phyloP scores from a whole-genome alignment of 2,113 vertebrate genomes.

The Bombycilla garrulus region DNA sequence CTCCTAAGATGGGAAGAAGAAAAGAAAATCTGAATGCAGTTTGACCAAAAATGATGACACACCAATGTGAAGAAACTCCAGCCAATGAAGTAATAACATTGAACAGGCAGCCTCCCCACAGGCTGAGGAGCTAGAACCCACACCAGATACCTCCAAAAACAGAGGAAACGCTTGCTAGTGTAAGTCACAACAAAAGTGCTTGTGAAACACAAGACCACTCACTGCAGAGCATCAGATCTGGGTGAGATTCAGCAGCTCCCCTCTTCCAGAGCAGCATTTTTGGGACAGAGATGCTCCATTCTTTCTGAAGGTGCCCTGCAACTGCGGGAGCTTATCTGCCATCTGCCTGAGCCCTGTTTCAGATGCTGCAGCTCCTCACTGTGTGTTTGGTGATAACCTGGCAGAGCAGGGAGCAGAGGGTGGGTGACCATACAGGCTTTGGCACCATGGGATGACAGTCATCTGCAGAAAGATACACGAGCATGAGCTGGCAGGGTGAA shows the following conservation, averaged over 20 bases:
- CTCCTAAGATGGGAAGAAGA: background rate
- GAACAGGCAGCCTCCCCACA: background rate
- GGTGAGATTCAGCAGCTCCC: background rate
- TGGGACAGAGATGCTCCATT: background rate
- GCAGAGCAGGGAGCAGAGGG: background rate
- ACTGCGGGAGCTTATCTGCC: background rate
- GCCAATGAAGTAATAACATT: background rate
- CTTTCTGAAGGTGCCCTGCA: background rate
- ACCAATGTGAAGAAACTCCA: background rate
- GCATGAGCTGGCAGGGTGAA: background rate
- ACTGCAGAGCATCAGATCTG: rapidly evolving
- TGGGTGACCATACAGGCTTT: background rate
- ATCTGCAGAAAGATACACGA: background rate
- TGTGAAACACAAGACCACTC: rapidly evolving
- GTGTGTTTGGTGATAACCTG: background rate
- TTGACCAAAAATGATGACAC: background rate
- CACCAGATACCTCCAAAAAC: background rate
- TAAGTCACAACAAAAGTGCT: background rate
- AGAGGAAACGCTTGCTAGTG: background rate
- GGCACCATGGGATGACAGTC: background rate
- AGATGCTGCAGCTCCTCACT: background rate
- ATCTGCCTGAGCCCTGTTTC: background rate
- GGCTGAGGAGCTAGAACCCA: background rate
- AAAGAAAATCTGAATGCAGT: background rate
- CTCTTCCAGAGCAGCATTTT: background rate